Evolutionary conservation across 2,797 vertebrate genomes (phyloP).

Genomic region (Chiroxiphia lanceolata): DNA sequence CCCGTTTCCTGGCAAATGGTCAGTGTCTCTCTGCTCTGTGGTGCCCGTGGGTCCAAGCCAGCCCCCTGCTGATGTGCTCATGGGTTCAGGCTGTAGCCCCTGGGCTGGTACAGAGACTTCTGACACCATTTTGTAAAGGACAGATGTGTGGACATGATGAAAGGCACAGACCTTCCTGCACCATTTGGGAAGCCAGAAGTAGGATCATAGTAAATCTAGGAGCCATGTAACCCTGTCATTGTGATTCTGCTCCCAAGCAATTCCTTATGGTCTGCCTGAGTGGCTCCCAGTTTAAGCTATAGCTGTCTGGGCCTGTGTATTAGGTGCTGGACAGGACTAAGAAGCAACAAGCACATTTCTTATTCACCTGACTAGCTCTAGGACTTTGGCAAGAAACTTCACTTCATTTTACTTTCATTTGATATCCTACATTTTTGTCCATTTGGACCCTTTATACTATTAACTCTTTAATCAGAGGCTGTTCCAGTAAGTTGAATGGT

Average conservation of each 20-base stretch:
- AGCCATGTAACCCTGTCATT: background rate
- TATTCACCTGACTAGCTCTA: background rate
- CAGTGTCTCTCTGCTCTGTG: background rate
- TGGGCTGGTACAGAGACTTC: no score
- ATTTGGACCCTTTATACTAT: background rate
- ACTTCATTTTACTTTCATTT: background rate
- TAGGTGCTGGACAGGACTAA: background rate
- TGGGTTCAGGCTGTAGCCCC: no score
- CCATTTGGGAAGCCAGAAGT: background rate
- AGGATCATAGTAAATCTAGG: background rate
- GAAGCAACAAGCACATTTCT: background rate
- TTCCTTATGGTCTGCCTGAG: background rate
- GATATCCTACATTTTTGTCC: background rate
- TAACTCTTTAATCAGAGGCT: background rate
- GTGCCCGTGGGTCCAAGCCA: accelerated
- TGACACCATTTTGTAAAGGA: no score
- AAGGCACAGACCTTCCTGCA: background rate
- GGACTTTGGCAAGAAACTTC: background rate
- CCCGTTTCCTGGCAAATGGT: background rate
- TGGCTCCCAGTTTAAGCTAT: background rate
- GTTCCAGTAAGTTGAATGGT: background rate
- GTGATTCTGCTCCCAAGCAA: background rate
- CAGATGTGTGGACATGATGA: accelerated
- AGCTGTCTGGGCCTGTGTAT: no score
- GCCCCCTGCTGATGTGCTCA: background rate